Conservation (phyloP, 2,888 invertebrate species). For the Minunthozetes semirufus region DNA sequence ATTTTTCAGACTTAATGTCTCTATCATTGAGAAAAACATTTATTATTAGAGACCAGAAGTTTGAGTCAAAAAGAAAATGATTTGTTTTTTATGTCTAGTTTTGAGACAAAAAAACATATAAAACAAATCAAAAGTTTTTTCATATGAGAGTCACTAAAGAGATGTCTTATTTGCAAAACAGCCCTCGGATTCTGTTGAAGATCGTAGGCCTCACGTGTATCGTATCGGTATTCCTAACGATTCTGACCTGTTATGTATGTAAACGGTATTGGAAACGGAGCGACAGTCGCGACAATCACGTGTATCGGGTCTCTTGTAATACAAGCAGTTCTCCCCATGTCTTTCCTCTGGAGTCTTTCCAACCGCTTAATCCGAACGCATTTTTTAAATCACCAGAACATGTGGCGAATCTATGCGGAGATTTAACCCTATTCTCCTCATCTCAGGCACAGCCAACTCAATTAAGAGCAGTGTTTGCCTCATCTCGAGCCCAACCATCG, state of each 20-base stretch:
- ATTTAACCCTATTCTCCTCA: neutral
- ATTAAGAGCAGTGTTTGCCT: conserved; percentile 5
- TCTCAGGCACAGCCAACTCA: conserved; percentile 23
- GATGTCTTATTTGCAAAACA: neutral
- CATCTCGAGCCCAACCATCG: conserved; percentile 9
- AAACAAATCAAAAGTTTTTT: neutral
- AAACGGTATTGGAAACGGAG: conserved; percentile 26
- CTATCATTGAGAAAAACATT: too few species aligned
- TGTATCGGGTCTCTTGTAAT: conserved; percentile 23
- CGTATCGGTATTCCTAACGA: conserved; percentile 28
- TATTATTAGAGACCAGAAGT: too few species aligned
- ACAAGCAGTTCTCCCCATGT: conserved; percentile 4
- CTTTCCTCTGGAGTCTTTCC: conserved; percentile 22
- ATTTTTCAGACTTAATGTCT: neutral
- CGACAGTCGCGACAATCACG: conserved; percentile 19
- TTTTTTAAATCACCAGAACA: conserved; percentile 26
- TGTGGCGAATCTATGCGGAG: conserved; percentile 19
- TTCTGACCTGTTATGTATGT: conserved; percentile 26
- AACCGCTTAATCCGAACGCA: conserved; percentile 25
- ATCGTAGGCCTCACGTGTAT: conserved; percentile 20
- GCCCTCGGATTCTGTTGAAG: conserved; percentile 23
- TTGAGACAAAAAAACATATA: too few species aligned
- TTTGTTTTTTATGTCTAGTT: neutral
- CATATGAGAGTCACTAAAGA: neutral
- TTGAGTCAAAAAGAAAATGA: neutral